A percentile compares a stretch with the other conserved stretches of the same genome.
Evolutionary conservation across 2,797 vertebrate genomes (phyloP).

Genomic region (Melanotaenia pygmaea): DNA sequence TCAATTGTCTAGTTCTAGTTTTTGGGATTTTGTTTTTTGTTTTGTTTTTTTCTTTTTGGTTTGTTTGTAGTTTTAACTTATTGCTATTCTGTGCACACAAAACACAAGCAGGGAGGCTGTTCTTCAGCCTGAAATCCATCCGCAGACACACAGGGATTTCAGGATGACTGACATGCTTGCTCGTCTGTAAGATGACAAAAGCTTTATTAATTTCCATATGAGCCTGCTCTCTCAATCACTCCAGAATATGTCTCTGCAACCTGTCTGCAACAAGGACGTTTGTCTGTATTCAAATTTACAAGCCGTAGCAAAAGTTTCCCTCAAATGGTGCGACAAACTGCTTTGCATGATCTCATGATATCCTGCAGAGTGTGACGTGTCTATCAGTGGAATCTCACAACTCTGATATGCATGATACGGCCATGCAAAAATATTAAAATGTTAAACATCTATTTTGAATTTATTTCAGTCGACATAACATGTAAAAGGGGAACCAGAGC

Average conservation of each 20-base stretch:
- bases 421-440: conserved; percentile 54
- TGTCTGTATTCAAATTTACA: conserved; percentile 63
- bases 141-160: conserved; percentile 41
- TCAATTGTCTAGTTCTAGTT: neutral
- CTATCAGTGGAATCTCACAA: conserved; percentile 45
- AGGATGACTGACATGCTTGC: conserved; percentile 50
- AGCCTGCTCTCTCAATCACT: conserved; percentile 13
- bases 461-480: conserved; percentile 27
- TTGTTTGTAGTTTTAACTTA: conserved; percentile 6
- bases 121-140: conserved; percentile 20
- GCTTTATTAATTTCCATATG: conserved; percentile 51
- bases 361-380: conserved; percentile 4
- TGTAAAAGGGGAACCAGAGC: conserved; percentile 12
- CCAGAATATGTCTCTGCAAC: conserved; percentile 37
- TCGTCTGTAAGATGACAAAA: conserved; percentile 60
- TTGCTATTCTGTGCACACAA: conserved; percentile 30
- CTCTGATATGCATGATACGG: conserved; percentile 3
- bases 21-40: neutral
- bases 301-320: conserved; percentile 42
- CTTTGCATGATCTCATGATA: conserved; percentile 62
- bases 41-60: neutral
- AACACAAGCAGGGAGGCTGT: conserved; percentile 23
- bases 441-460: conserved; percentile 25
- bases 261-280: conserved; percentile 44
- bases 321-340: conserved; percentile 48